Conservation (phyloP, 1,140 invertebrate species). For the Drosophila pallidifrons region DNA sequence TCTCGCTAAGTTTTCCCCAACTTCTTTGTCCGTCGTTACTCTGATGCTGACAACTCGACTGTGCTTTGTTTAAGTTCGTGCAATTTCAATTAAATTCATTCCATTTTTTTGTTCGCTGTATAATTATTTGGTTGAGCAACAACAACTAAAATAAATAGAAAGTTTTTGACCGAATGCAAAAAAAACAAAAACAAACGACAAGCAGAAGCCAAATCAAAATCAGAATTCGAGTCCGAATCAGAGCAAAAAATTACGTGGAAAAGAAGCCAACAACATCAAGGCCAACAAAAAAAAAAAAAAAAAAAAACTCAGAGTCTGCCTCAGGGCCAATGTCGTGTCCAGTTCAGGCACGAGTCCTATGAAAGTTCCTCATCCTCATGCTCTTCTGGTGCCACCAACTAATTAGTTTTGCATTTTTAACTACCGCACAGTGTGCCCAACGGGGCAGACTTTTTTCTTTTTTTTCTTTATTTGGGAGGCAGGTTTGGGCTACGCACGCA, state of each 20-base stretch:
- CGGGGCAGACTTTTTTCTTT: not conserved
- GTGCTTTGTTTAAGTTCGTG: not conserved
- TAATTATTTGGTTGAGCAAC: slow-evolving; percentile 3
- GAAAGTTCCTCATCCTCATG: not conserved
- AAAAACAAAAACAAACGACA: not conserved
- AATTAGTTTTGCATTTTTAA: slow-evolving; percentile 75
- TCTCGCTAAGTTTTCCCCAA: not conserved
- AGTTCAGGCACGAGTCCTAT: slow-evolving; percentile 18
- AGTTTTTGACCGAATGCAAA: not conserved
- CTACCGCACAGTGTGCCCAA: slow-evolving; percentile 37
- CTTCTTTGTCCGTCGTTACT: not conserved
- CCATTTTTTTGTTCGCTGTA: not conserved
- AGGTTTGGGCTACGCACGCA: slow-evolving; percentile 36
- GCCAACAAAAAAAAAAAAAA: not conserved
- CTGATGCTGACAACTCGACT: not conserved
- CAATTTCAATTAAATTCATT: slow-evolving; percentile 1
- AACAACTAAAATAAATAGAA: slow-evolving; percentile 4
- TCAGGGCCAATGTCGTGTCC: slow-evolving; percentile 23
- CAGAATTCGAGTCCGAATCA: not conserved
- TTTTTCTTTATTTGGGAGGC: not conserved
- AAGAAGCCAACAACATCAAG: slow-evolving; percentile 21
- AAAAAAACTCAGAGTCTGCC: not conserved
- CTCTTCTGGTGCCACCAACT: slow-evolving; percentile 30
- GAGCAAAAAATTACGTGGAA: not conserved
- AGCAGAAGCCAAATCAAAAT: slow-evolving; percentile 5